Percentiles rank a stretch among this genome's conserved stretches.
phyloP scores from a whole-genome alignment of 2,888 invertebrate species.

The Cerastoderma edule region DNA sequence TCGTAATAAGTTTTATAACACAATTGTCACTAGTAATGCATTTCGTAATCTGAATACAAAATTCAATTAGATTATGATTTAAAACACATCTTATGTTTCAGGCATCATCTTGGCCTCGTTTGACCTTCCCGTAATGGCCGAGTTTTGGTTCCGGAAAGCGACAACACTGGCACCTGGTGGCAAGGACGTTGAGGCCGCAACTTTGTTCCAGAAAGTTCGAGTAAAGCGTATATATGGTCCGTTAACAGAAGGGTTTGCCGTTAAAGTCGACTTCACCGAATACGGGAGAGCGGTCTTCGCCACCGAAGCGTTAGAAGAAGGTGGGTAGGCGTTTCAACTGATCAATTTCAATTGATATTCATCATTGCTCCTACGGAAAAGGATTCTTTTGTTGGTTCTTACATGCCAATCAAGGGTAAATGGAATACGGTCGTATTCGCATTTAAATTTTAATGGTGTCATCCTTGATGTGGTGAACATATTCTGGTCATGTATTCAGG shows the following conservation, averaged over 20 bases:
- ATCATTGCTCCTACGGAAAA: too few species aligned
- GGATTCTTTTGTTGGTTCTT: too few species aligned
- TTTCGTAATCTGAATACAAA: too few species aligned
- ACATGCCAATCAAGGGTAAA: too few species aligned
- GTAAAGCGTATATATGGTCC: conserved; percentile 76
- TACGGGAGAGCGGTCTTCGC: conserved; percentile 93
- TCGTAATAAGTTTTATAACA: too few species aligned
- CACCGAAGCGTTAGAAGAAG: conserved; percentile 85
- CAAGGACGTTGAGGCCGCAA: conserved; percentile 70
- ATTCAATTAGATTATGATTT: not conserved
- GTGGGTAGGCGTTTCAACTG: conserved; percentile 31
- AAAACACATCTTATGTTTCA: conserved; percentile 34
- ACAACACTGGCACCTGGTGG: conserved; percentile 62
- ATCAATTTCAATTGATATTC: too few species aligned
- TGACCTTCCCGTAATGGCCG: conserved; percentile 74
- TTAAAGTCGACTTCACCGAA: conserved; percentile 73
- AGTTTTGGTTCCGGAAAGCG: conserved; percentile 78
- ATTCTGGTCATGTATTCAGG: too few species aligned
- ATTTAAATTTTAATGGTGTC: too few species aligned
- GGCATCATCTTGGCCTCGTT: conserved; percentile 70
- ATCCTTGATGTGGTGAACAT: too few species aligned
- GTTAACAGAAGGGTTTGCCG: conserved; percentile 68
- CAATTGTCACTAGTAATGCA: too few species aligned
- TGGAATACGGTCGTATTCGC: too few species aligned
- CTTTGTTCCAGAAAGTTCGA: conserved; percentile 76